These are phyloP conservation scores for Syngnathoides biaculeatus DNA, from an alignment of 2,113 vertebrate genomes.

Conservation along the genomic window DNA sequence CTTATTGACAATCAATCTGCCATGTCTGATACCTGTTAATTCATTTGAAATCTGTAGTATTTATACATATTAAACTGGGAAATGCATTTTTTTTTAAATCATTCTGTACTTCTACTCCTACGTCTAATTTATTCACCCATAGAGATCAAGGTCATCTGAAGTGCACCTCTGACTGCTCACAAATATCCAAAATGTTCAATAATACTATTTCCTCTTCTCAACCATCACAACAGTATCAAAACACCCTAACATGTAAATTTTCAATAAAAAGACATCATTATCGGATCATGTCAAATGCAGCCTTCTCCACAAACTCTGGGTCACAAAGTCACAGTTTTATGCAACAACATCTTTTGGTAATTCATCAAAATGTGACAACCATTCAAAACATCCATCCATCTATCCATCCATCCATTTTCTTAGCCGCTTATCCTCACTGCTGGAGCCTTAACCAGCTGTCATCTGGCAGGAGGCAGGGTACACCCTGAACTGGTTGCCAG, in stretches of 20 bases:
- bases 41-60: too few relatives aligned
- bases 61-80: too few relatives aligned
- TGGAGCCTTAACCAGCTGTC: too few relatives aligned
- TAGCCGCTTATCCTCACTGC: too few relatives aligned
- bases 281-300: not conserved
- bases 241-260: not conserved
- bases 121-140: not conserved
- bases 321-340: not conserved
- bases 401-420: too few relatives aligned
- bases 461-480: too few relatives aligned
- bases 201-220: not conserved
- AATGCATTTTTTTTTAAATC: too few relatives aligned
- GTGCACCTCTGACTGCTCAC: slow-evolving; percentile 3
- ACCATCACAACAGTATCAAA: not conserved
- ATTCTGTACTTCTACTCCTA: too few relatives aligned
- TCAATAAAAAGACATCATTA: not conserved
- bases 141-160: not conserved
- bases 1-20: too few relatives aligned
- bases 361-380: not conserved
- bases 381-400: too few relatives aligned
- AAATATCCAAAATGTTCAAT: slow-evolving; percentile 2
- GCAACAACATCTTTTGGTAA: not conserved
- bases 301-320: not conserved
- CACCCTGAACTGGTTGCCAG: too few relatives aligned
- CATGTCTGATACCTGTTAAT: too few relatives aligned